Evolutionary conservation across 2,888 invertebrate species (phyloP), one percentile per base, ranked within the genome.

Genomic region (Troglohyphantes excavatus): DNA sequence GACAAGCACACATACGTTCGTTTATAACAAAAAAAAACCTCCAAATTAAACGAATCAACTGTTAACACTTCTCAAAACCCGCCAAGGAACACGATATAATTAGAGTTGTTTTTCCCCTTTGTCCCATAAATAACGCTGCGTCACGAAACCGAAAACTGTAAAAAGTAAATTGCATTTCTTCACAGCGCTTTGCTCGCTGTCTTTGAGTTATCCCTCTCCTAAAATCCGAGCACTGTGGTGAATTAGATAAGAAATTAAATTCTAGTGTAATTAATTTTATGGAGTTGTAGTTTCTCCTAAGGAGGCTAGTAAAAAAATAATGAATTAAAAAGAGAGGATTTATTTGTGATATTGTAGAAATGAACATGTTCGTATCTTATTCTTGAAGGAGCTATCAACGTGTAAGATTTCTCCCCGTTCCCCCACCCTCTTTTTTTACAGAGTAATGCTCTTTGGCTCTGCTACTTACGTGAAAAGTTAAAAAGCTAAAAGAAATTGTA

Each of bases 261-360:
- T 43, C 39, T 23, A n/a, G 13, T 65, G 39, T 78, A 78, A 78
- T 78, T 78, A 78, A 78, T 78, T 78, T 26, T 1, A 26, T 23
- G 46, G 53, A 53, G n/a, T n/a, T n/a, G n/a, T 2, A n/a, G 53
- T n/a, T 53, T 2, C 53, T n/a, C 1, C 17, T n/a, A n/a, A 17
- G n/a, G 13, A 13, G 5, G 0, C n/a, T 2, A 9, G 5, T 53
- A 7, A 53, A 53, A 53, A 53, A 53, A 46, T 17, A 46, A 46
- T 17, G 13, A 53, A 53, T 53, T 53, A 53, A 6, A 53, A 1
- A 53, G 33, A 6, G 33, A 33, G 33, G 9, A 11, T 53, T 17
- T 53, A 1, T 53, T 13, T 53, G n/a, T 0, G 53, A 2, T 53
- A 17, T 53, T n/a, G 17, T 53, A 3, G 13, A 39, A 39, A 2